These are phyloP conservation scores for Vidua chalybeata DNA, from an alignment of 2,113 vertebrate species.

Conservation along the genomic window DNA sequence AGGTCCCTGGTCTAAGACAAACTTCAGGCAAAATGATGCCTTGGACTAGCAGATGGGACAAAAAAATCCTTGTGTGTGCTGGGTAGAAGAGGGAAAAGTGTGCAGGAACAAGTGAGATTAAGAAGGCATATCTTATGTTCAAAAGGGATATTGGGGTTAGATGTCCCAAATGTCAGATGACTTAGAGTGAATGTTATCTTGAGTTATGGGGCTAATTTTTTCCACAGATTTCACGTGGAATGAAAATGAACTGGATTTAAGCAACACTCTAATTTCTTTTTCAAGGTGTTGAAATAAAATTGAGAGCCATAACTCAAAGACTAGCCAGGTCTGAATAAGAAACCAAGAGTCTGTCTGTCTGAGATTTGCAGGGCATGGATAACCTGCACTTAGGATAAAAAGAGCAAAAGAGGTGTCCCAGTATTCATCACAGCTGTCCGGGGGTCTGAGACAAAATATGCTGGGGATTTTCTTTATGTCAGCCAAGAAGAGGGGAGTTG, in stretches of 20 bases:
- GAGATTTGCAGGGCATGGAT: background rate
- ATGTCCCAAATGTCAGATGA: background rate
- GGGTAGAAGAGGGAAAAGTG: background rate
- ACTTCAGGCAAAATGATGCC: background rate
- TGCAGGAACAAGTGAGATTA: background rate
- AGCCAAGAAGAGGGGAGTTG: background rate
- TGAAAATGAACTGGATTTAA: background rate
- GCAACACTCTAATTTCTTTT: background rate
- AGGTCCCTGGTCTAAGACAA: background rate
- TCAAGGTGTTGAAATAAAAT: background rate
- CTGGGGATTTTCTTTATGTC: background rate
- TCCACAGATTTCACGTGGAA: fast-evolving
- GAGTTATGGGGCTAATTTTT: background rate
- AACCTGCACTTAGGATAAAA: background rate
- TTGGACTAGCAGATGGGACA: background rate
- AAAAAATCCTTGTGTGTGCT: background rate
- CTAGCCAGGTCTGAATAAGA: background rate
- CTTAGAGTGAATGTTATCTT: background rate
- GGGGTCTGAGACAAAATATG: background rate
- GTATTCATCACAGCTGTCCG: background rate
- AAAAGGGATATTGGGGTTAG: background rate
- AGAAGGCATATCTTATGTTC: background rate
- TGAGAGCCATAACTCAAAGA: background rate
- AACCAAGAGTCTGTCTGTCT: background rate
- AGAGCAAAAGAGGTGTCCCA: background rate